Percentiles rank a stretch among this genome's conserved stretches.
phyloP scores from a whole-genome alignment of 2,888 invertebrate genomes.

The Pharmacophagus antenor region DNA sequence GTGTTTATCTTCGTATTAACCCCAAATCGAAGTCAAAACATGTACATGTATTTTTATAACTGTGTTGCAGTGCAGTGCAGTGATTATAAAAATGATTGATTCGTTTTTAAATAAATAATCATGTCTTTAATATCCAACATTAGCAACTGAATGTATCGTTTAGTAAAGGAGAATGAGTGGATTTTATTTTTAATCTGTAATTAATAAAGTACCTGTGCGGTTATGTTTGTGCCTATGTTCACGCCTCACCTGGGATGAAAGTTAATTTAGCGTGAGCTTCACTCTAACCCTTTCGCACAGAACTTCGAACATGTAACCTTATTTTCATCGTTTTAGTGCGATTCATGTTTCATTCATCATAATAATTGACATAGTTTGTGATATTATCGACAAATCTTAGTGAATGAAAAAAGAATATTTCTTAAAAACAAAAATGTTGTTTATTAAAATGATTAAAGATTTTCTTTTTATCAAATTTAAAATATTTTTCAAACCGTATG shows the following conservation, averaged over 20 bases:
- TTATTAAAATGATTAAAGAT: too few relatives aligned
- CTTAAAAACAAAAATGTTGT: too few relatives aligned
- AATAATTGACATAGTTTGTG: neutral
- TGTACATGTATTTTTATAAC: too few relatives aligned
- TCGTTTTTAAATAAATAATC: too few relatives aligned
- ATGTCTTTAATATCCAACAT: too few relatives aligned
- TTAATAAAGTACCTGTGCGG: neutral
- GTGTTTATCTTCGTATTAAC: too few relatives aligned
- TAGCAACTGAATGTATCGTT: too few relatives aligned
- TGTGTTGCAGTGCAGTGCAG: too few relatives aligned
- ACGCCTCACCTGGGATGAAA: neutral
- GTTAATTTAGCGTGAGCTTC: neutral
- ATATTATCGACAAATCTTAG: neutral
- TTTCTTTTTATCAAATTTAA: too few relatives aligned
- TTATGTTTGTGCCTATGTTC: neutral
- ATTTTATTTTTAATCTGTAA: neutral
- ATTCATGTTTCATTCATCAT: neutral
- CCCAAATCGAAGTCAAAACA: too few relatives aligned
- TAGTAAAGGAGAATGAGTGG: neutral
- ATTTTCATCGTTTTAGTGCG: neutral
- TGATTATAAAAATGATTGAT: too few relatives aligned
- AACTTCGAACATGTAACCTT: neutral
- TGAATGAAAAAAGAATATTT: neutral
- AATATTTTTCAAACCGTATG: too few relatives aligned
- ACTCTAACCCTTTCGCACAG: neutral